These are phyloP conservation scores for Daktulosphaira vitifoliae DNA, from an alignment of 1,140 invertebrate genomes.

Conservation along the genomic window DNA sequence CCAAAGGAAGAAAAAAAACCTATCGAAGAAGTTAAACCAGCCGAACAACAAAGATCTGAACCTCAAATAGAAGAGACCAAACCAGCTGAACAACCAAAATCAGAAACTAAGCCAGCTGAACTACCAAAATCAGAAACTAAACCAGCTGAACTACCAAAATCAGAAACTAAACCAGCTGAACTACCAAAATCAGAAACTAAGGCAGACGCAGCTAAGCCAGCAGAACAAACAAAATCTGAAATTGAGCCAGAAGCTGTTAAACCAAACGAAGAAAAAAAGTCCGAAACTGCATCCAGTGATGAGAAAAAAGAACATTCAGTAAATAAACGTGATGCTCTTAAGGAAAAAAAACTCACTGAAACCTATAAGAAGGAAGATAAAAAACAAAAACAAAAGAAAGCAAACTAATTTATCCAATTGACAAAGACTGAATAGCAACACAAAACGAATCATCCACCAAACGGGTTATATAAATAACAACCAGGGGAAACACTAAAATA, in stretches of 20 bases:
- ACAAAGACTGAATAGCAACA: constrained; percentile 31
- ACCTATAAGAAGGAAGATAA: constrained; percentile 9
- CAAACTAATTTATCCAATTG: constrained; percentile 9
- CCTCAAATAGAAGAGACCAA: neutral
- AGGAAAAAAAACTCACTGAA: constrained; percentile 4
- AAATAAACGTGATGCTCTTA: constrained; percentile 16
- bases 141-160: too few relatives aligned
- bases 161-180: constrained; percentile 9
- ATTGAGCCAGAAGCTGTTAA: neutral
- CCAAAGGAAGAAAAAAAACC: neutral
- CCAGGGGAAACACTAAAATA: neutral
- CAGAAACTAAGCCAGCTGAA: too few relatives aligned
- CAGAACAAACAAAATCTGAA: neutral
- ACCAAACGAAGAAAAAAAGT: constrained; percentile 4
- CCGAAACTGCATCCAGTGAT: neutral
- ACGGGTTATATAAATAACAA: constrained; percentile 13
- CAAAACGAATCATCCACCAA: constrained; percentile 18
- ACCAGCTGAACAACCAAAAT: constrained; percentile 7
- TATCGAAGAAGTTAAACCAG: constrained; percentile 10
- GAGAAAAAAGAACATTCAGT: constrained; percentile 35
- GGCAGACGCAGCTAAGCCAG: neutral
- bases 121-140: too few relatives aligned
- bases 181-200: constrained; percentile 10
- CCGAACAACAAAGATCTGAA: neutral
- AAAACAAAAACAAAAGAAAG: constrained; percentile 24